These are phyloP conservation scores for Regulus satrapa DNA, from an alignment of 2,113 vertebrate species.

Conservation along the genomic window DNA sequence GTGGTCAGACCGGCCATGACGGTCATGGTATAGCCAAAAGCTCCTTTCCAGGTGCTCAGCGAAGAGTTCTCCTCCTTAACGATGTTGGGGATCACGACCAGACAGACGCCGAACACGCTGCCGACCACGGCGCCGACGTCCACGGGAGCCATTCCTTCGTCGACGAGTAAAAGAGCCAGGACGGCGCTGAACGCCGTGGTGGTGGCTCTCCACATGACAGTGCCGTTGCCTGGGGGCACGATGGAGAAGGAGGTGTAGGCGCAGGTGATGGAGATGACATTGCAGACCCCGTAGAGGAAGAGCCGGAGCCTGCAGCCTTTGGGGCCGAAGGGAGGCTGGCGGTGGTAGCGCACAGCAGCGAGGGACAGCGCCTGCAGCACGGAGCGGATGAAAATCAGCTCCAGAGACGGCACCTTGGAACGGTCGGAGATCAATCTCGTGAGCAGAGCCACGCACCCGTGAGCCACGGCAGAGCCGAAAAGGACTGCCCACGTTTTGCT, in stretches of 20 bases:
- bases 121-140: conserved; percentile 87
- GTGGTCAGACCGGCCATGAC: conserved; percentile 94
- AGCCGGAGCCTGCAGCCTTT: conserved; percentile 89
- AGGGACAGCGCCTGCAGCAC: conserved; percentile 92
- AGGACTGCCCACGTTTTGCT: conserved; percentile 91
- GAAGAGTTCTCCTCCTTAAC: conserved; percentile 86
- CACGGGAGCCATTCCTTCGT: conserved; percentile 87
- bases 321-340: conserved; percentile 92
- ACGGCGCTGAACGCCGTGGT: conserved; percentile 95
- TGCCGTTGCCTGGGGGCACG: conserved; percentile 94
- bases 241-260: conserved; percentile 98
- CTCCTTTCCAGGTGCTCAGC: conserved; percentile 93
- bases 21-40: conserved; percentile 97
- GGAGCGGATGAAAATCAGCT: conserved; percentile 96
- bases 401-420: conserved; percentile 95
- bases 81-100: conserved; percentile 96
- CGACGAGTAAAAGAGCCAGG: conserved; percentile 91
- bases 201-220: conserved; percentile 96
- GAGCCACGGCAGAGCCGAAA: conserved; percentile 90
- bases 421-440: conserved; percentile 90
- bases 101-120: conserved; percentile 90
- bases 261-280: conserved; percentile 97
- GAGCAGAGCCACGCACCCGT: conserved; percentile 93
- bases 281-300: conserved; percentile 95
- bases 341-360: conserved; percentile 87